Evolutionary conservation across 2,888 invertebrate genomes (phyloP).

Genomic region (Leptopterna dolabrata): DNA sequence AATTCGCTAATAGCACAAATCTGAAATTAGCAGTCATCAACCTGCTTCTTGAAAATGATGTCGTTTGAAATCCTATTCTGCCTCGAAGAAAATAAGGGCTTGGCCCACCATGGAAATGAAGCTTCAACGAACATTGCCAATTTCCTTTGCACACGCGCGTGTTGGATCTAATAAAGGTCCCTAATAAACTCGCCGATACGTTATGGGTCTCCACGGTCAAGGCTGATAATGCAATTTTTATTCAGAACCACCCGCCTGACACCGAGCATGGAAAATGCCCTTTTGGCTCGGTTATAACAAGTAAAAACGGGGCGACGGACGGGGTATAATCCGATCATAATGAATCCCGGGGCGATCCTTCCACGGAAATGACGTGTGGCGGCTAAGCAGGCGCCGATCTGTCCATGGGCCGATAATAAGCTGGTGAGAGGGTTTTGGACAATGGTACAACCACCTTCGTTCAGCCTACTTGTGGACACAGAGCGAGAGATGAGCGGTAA

Average conservation of each 20-base stretch:
- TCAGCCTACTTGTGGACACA: not conserved
- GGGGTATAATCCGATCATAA: not conserved
- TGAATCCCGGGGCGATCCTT: not conserved
- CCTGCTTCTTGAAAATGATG: too few species aligned
- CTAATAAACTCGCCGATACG: not conserved
- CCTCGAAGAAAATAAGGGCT: not conserved
- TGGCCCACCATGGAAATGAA: not conserved
- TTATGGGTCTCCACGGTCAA: slow-evolving; percentile 11
- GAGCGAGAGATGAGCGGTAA: not conserved
- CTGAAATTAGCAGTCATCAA: too few species aligned
- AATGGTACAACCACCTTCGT: not conserved
- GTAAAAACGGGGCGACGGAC: not conserved
- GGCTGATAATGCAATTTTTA: slow-evolving; percentile 11
- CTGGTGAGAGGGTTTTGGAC: not conserved
- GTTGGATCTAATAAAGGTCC: slow-evolving; percentile 3
- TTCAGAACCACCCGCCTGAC: not conserved
- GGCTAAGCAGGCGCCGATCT: not conserved
- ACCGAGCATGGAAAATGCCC: slow-evolving; percentile 1
- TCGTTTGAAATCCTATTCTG: too few species aligned
- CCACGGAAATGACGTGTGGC: not conserved
- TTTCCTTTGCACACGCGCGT: not conserved
- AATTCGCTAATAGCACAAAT: too few species aligned
- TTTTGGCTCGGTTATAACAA: not conserved
- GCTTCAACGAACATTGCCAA: not conserved
- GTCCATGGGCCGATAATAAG: not conserved